Base-by-base conservation (phyloP, 2,797 vertebrate species). In the Lacerta bilineata region DNA sequence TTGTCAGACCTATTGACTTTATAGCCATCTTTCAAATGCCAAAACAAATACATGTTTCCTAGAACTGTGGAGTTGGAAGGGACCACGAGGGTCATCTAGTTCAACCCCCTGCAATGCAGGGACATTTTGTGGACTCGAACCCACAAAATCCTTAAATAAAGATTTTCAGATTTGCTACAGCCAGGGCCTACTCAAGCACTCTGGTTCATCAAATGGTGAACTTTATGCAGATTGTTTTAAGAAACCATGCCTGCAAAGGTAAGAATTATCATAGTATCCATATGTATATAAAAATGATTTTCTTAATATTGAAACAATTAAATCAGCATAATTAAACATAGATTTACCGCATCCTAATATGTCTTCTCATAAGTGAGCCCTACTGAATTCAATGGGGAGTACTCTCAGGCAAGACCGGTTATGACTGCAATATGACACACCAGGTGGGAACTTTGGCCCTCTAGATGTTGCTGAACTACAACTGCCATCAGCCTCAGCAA, bases 291-390 rank as follows among this genome's bases (percentile, higher is more conserved):
- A 50, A 61, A 76, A 27, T 29, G 1, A 23, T 23, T 23, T 64
- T 7, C 20, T 64, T 64, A 23, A 18, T 76, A 50, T 33, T 29
- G 72, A 72, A 46, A 13, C 72, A 74, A 36, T 61, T 41, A 61
- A 39, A 86, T 55, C 55, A 29, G 68, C 66, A 87, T 61, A 8
- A 6, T 87, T 74, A 72, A 87, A 41, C 15, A 80, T 59, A 66
- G 36, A 27, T 64, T 76, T 76, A n/a, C 39, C 11, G 1, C 39
- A 64, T 23, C 61, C 61, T 64, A 64, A 64, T 18, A 61, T 61
- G 59, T 6, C 59, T 61, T 18, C 50, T 61, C 4, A 64, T 18
- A 64, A 64, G 61, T 23, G 6, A 23, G 20, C 6, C 18, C 61
- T 64, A 64, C 20, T 64, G 61, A 64, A 64, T 64, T 64, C 61